Conservation (phyloP, 2,797 vertebrate genomes). For the Poecilia velifera region DNA sequence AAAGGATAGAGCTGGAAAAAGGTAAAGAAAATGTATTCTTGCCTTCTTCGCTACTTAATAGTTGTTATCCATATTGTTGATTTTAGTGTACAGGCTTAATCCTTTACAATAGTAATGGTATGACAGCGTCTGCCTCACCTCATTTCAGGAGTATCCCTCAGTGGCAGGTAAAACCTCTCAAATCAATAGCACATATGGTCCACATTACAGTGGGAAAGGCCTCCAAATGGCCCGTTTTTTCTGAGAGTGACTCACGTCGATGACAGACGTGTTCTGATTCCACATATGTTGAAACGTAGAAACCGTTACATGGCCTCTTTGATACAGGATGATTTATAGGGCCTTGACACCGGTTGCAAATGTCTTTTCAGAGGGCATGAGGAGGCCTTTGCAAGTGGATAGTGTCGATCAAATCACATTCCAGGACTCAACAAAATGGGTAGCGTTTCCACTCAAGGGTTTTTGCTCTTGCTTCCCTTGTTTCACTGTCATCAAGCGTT, state of each 20-base stretch:
- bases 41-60: constrained; percentile 15
- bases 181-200: constrained; percentile 83
- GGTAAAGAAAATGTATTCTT: background rate
- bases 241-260: constrained; percentile 76
- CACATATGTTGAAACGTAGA: constrained; percentile 87
- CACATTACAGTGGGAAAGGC: constrained; percentile 79
- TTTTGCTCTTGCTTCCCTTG: constrained; percentile 24
- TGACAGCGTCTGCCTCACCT: constrained; percentile 68
- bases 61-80: constrained; percentile 71
- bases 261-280: constrained; percentile 84
- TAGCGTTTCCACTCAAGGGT: constrained; percentile 52
- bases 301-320: constrained; percentile 86
- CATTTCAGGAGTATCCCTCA: constrained; percentile 68
- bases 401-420: constrained; percentile 77
- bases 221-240: constrained; percentile 69
- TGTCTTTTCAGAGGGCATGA: constrained; percentile 75
- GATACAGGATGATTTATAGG: constrained; percentile 86
- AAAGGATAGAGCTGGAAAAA: background rate
- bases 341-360: constrained; percentile 82
- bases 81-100: constrained; percentile 70
- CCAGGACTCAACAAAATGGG: constrained; percentile 64
- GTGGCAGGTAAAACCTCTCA: constrained; percentile 78
- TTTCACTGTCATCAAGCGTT: constrained; percentile 28
- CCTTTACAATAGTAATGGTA: constrained; percentile 54
- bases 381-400: constrained; percentile 77